Conservation (phyloP, 2,888 invertebrate genomes). For the Sinhomidia bicolor region DNA sequence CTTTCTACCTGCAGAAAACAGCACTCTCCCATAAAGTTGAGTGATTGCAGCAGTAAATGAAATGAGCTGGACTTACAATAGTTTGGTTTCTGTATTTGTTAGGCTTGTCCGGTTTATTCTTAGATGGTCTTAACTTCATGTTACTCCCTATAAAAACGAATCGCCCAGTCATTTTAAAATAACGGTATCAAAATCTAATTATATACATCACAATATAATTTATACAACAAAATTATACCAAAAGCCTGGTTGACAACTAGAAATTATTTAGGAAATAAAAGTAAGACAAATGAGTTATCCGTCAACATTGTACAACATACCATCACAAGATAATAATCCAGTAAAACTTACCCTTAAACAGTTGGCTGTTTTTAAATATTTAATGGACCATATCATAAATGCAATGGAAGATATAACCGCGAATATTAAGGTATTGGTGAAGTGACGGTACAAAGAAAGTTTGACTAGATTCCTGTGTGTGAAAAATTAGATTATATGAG, state of each 20-base stretch:
- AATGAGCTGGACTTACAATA: conserved; percentile 60
- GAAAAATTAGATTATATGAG: conserved; percentile 10
- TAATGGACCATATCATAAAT: conserved; percentile 96
- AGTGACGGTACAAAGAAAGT: conserved; percentile 93
- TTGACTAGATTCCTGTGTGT: conserved; percentile 91
- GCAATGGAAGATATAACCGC: conserved; percentile 94
- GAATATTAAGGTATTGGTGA: conserved; percentile 96
- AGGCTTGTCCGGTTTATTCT: conserved; percentile 73
- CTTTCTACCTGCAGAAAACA: no score
- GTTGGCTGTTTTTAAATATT: conserved; percentile 88
- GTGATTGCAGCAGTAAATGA: not conserved
- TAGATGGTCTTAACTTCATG: conserved; percentile 78
- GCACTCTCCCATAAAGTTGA: not conserved
- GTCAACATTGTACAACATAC: no score
- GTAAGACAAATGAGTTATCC: no score
- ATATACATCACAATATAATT: no score
- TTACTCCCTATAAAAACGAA: conserved; percentile 68
- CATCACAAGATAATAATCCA: no score
- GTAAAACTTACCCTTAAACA: conserved; percentile 89
- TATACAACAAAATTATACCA: conserved; percentile 84
- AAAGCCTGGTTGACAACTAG: conserved; percentile 93
- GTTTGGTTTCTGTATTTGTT: conserved; percentile 74
- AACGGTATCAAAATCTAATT: no score
- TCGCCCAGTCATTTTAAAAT: not conserved
- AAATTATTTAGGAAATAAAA: no score